Conservation (phyloP, 1,140 invertebrate species). For the Polypedilum vanderplanki region DNA sequence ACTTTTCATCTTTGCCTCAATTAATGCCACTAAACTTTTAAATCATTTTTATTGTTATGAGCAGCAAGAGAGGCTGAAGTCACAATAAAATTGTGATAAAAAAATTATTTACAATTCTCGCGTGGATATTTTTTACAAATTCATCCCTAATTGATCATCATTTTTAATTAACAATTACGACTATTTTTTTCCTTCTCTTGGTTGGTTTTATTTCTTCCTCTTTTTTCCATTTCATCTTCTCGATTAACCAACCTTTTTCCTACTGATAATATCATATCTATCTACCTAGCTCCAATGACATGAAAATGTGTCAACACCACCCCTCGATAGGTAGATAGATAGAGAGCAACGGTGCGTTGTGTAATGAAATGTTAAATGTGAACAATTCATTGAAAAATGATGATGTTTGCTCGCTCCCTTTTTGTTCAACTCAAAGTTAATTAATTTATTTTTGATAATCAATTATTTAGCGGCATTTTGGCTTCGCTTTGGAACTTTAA, state of each 20-base stretch:
- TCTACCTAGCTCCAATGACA: conserved; percentile 11
- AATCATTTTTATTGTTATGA: too few species aligned
- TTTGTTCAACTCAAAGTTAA: neutral
- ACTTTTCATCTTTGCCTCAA: neutral
- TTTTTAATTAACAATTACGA: conserved; percentile 19
- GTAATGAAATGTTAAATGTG: neutral
- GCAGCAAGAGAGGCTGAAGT: too few species aligned
- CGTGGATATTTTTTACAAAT: conserved; percentile 1
- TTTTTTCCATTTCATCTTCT: too few species aligned
- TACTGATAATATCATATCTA: neutral
- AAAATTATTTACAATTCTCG: neutral
- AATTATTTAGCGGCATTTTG: too few species aligned
- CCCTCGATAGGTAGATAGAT: neutral
- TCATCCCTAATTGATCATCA: conserved; percentile 24
- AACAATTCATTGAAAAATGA: neutral
- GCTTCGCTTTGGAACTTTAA: too few species aligned
- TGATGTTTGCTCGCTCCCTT: conserved; percentile 2
- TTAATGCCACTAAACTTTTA: too few species aligned
- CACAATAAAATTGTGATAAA: too few species aligned
- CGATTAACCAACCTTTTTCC: neutral
- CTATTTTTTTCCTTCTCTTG: neutral
- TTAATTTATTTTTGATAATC: conserved; percentile 24
- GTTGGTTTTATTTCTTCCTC: neutral
- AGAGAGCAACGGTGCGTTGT: neutral
- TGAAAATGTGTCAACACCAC: conserved; percentile 4